Evolutionary conservation across 2,888 invertebrate genomes (phyloP).

Genomic region (Pseudoips prasinana): DNA sequence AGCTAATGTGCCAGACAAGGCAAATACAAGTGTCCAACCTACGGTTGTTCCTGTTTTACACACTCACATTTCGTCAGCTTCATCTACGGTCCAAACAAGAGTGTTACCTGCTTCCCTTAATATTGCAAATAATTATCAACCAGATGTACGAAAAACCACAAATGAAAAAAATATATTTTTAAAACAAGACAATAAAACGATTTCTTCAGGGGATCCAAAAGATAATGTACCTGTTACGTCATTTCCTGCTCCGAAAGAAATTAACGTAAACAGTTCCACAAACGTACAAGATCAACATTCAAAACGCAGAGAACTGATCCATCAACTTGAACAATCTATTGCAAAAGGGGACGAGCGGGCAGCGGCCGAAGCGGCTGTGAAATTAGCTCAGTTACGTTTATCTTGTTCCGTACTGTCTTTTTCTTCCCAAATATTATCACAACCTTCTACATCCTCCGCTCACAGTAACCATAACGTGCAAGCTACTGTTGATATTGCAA

Average conservation of each 20-base stretch:
- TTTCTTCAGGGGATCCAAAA: too few relatives aligned
- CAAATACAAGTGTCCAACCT: too few relatives aligned
- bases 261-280: too few relatives aligned
- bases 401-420: conserved; percentile 85
- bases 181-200: conserved; percentile 2
- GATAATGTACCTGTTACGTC: too few relatives aligned
- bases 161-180: neutral
- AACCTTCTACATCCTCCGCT: conserved; percentile 31
- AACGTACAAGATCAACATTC: conserved; percentile 52
- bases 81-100: conserved; percentile 13
- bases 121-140: conserved; percentile 8
- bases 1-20: neutral
- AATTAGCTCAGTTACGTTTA: conserved; percentile 88
- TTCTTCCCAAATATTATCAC: conserved; percentile 66
- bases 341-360: conserved; percentile 88
- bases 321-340: conserved; percentile 89
- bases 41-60: too few relatives aligned
- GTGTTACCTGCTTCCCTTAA: conserved; percentile 2
- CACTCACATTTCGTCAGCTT: neutral
- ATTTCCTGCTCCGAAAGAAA: too few relatives aligned
- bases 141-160: conserved; percentile 3
- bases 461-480: conserved; percentile 3
- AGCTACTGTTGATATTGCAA: neutral
- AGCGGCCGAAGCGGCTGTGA: conserved; percentile 88
- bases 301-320: conserved; percentile 76